Conservation (phyloP, 2,888 invertebrate species). For the Nycteola revayana region DNA sequence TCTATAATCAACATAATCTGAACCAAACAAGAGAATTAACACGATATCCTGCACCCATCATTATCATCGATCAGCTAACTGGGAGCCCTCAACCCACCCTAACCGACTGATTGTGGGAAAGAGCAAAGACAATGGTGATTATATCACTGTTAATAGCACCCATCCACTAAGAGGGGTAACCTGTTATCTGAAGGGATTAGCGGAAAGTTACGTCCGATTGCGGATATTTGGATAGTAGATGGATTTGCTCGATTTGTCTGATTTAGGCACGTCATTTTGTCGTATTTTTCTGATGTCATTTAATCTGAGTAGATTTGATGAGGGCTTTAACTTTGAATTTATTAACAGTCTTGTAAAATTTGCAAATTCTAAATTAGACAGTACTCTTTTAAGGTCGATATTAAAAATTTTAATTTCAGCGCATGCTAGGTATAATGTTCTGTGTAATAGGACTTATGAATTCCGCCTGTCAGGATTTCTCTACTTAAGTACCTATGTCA, state of each 20-base stretch:
- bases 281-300: too few relatives aligned
- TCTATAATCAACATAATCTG: too few relatives aligned
- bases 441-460: too few relatives aligned
- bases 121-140: conserved; percentile 76
- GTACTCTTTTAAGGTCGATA: too few relatives aligned
- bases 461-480: too few relatives aligned
- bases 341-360: too few relatives aligned
- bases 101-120: conserved; percentile 65
- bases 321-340: too few relatives aligned
- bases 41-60: background rate
- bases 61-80: conserved; percentile 11
- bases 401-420: too few relatives aligned
- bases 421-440: too few relatives aligned
- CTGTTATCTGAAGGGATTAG: conserved; percentile 66
- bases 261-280: background rate
- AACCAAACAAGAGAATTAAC: background rate
- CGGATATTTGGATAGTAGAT: conserved; percentile 13
- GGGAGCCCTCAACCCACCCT: conserved; percentile 24
- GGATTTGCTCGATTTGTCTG: conserved; percentile 14
- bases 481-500: too few relatives aligned
- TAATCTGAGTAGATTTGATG: too few relatives aligned
- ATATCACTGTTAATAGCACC: conserved; percentile 74
- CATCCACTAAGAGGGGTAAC: conserved; percentile 53
- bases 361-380: too few relatives aligned
- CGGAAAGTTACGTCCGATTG: conserved; percentile 38